Base-by-base conservation (phyloP, 2,888 invertebrate genomes). In the Ophonus ardosiacus region DNA sequence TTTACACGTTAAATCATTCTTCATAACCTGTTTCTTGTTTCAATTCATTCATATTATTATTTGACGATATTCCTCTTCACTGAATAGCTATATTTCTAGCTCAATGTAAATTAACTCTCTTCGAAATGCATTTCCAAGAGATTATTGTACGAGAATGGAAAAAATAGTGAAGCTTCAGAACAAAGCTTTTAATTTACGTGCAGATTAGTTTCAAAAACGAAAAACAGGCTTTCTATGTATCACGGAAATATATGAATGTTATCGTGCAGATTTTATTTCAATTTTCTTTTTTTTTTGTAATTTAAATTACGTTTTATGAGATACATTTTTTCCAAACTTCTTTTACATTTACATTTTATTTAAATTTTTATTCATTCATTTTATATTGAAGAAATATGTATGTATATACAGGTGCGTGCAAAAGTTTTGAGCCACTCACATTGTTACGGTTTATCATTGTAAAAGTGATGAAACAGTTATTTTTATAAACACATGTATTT, bases 231-330 rank as follows among this genome's bases (percentile, higher is more conserved):
- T 31, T 51, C 43, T 51, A 7, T 51, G 43, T 13, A 51, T 51
- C 43, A 8, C 10, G 43, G 5, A 51, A 51, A 51, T 51, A 51
- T 51, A 51, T 51, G 13, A 51, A 51, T 10, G 13, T 51, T 51
- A 51, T 51, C 43, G 8, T 51, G 43, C 13, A 51, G 13, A 51
- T 51, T 51, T 51, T 51, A 51, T 51, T 51, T 51, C 31, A 51
- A 13, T 10, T 51, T 13, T 40, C 13, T 13, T 51, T 51, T 51
- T 5, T 51, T 43, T 43, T 10, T 10, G 3, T 10, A 8, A 7
- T 61, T 61, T 61, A 76, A 51, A 80, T 59, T 8, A 38, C 17
- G 1, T 65, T 63, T 76, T 17, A n/a, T 43, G 21, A 59, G 85
- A 51, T 10, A 13, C 43, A 10, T 13, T 51, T 13, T 51, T 10